These are phyloP conservation scores for Bombus breviceps DNA, from an alignment of 1,140 invertebrate genomes.

Conservation along the genomic window DNA sequence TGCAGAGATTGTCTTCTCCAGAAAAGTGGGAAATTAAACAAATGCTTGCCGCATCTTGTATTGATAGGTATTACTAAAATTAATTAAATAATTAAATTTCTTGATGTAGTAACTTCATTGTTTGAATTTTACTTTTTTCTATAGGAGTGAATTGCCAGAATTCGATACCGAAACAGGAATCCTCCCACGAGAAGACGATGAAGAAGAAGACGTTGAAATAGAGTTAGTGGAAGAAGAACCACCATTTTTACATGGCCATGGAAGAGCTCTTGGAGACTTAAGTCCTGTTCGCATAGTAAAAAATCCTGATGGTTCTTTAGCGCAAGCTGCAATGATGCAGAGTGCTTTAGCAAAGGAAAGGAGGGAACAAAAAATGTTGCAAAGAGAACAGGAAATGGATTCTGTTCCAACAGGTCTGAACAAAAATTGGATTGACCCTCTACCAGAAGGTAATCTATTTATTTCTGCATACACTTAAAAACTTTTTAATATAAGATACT, in stretches of 20 bases:
- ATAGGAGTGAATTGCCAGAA: slow-evolving; percentile 94
- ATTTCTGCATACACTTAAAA: not conserved
- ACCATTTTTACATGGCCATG: slow-evolving; percentile 96
- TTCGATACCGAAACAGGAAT: slow-evolving; percentile 96
- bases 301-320: slow-evolving; percentile 99
- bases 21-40: slow-evolving; percentile 96
- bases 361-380: slow-evolving; percentile 95
- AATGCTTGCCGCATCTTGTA: slow-evolving; percentile 83
- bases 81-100: not conserved
- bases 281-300: slow-evolving; percentile 99
- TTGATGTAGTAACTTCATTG: slow-evolving; percentile 42
- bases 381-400: slow-evolving; percentile 95
- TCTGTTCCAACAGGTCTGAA: slow-evolving; percentile 91
- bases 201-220: slow-evolving; percentile 99
- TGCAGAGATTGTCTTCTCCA: slow-evolving; percentile 97
- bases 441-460: slow-evolving; percentile 88
- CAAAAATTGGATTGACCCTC: slow-evolving; percentile 97
- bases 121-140: slow-evolving; percentile 84
- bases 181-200: slow-evolving; percentile 94
- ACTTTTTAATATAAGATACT: not conserved
- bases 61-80: slow-evolving; percentile 80
- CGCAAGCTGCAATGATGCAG: slow-evolving; percentile 99
- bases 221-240: slow-evolving; percentile 99
- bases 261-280: slow-evolving; percentile 94
- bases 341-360: slow-evolving; percentile 98